These are phyloP conservation scores for Yasuhikotakia modesta DNA, from an alignment of 2,797 vertebrate genomes.

Conservation along the genomic window DNA sequence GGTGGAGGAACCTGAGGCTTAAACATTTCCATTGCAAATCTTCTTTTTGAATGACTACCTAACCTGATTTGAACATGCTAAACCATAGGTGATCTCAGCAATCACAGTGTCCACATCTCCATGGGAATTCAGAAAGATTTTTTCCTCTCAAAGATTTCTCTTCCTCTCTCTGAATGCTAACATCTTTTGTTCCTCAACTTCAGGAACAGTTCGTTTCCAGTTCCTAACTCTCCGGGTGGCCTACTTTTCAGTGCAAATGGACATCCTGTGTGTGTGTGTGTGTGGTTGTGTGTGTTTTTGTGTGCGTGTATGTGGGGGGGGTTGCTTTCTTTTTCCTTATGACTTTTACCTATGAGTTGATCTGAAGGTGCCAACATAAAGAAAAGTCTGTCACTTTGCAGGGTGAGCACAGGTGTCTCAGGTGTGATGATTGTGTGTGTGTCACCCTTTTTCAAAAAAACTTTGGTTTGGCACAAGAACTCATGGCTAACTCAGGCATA, in stretches of 20 bases:
- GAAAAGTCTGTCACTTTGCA: constrained; percentile 12
- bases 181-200: constrained; percentile 26
- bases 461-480: constrained; percentile 3
- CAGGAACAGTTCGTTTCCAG: neutral
- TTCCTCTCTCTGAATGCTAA: constrained; percentile 9
- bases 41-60: neutral
- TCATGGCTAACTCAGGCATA: constrained; percentile 75
- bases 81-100: neutral
- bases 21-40: constrained; percentile 26
- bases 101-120: neutral
- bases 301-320: neutral
- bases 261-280: neutral
- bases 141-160: neutral
- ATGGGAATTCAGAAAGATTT: neutral
- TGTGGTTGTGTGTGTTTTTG: too few relatives aligned
- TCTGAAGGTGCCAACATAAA: constrained; percentile 44
- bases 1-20: neutral
- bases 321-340: neutral
- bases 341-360: constrained; percentile 52
- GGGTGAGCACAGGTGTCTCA: constrained; percentile 58
- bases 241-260: neutral
- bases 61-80: neutral
- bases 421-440: constrained; percentile 56
- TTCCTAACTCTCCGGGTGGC: constrained; percentile 6
- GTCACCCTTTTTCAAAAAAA: neutral